phyloP scores from a whole-genome alignment of 2,888 invertebrate species.

The Dynastes maya region DNA sequence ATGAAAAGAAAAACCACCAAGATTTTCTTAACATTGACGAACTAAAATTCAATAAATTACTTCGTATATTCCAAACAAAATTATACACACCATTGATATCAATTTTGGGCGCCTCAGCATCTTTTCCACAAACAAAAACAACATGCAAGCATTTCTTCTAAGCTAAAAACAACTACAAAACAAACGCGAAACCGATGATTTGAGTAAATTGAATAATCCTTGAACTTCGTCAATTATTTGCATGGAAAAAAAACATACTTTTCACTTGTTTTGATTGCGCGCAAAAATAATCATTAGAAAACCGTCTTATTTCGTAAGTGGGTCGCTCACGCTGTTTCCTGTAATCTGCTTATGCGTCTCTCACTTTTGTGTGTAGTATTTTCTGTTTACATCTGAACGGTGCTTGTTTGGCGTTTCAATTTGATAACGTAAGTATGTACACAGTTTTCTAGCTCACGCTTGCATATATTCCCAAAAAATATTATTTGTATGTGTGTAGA shows the following conservation, averaged over 20 bases:
- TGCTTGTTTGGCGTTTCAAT: neutral
- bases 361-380: neutral
- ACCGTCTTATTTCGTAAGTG: conserved; percentile 9
- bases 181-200: too few species aligned
- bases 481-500: neutral
- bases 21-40: too few species aligned
- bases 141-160: too few species aligned
- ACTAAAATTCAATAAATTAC: too few species aligned
- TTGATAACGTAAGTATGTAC: conserved; percentile 19
- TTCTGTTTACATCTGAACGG: conserved; percentile 8
- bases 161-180: too few species aligned
- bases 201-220: conserved; percentile 12
- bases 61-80: too few species aligned
- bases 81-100: too few species aligned
- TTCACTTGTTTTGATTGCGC: conserved; percentile 20
- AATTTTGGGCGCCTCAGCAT: too few species aligned
- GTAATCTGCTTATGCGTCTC: conserved; percentile 1
- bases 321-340: conserved; percentile 2
- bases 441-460: neutral
- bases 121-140: too few species aligned
- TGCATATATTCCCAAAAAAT: conserved; percentile 4
- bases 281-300: conserved; percentile 13
- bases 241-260: neutral
- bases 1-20: too few species aligned
- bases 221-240: conserved; percentile 37